Base-by-base conservation (phyloP, 2,797 vertebrate species). In the Selene dorsalis region DNA sequence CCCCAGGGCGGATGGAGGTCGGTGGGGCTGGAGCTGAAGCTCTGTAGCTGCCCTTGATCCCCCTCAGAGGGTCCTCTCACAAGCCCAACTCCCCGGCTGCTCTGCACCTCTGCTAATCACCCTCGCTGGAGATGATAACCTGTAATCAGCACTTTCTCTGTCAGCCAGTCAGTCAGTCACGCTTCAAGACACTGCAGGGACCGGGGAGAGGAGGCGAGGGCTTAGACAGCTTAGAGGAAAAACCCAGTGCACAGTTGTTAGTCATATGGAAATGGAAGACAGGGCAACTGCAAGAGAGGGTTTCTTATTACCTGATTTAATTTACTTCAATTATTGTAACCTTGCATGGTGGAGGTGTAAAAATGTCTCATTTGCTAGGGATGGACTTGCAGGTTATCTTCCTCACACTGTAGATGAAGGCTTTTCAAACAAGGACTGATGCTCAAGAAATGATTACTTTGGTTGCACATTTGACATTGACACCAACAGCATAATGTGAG, bases 71-170 rank as follows among this genome's bases (percentile, higher is more conserved):
- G 82, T 85, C 80, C 79, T 76, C 13, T 77, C 82, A 82, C 85
- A 80, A 82, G 72, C 64, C 69, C 39, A 32, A 61, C 85, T 82
- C 41, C 47, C 74, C 60, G 67, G 76, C 77, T 67, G 62, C 50
- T 79, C 77, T 75, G 64, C 75, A 77, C 76, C 66, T 78, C 71
- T 59, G 77, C 87, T 89, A 87, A 90, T 90, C 82, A 87, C 80
- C 78, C 68, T 71, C 41, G 10, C 78, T 86, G 64, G 69, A 79
- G 73, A 82, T 80, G 87, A 88, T 84, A 87, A 88, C 78, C 79
- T 84, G 72, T 76, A 83, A 91, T 85, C 85, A 84, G 84, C 81
- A 86, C 74, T 89, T 90, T 85, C 74, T 79, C 75, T 83, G 86
- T 88, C 77, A 82, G 78, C 47, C 69, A 87, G 77, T 73, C 77